Evolutionary conservation across 1,140 invertebrate genomes (phyloP).

Genomic region (Achroia grisella): DNA sequence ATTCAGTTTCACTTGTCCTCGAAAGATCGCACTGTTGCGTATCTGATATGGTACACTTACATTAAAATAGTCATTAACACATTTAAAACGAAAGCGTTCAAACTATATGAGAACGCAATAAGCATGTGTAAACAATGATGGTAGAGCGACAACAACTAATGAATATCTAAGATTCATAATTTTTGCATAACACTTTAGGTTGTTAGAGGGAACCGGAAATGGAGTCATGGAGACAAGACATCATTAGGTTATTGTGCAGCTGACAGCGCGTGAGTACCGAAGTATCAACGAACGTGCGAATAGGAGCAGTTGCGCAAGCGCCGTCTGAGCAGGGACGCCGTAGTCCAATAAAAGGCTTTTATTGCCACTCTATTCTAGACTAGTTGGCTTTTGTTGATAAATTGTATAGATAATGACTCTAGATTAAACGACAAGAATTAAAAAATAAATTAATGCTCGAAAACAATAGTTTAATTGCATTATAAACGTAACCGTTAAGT

Average conservation of each 20-base stretch:
- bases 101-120: conserved; percentile 15
- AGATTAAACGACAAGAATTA: neutral
- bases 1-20: conserved; percentile 3
- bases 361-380: conserved; percentile 22
- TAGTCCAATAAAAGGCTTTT: conserved; percentile 24
- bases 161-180: conserved; percentile 19
- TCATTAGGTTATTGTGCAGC: conserved; percentile 1
- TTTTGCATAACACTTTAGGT: conserved; percentile 30
- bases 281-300: conserved; percentile 14
- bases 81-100: conserved; percentile 12
- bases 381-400: conserved; percentile 21
- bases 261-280: conserved; percentile 6
- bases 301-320: conserved; percentile 52
- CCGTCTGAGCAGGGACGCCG: conserved; percentile 6
- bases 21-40: conserved; percentile 6
- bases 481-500: no score
- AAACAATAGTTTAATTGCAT: no score
- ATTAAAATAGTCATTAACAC: conserved; percentile 1
- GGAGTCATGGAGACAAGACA: conserved; percentile 1
- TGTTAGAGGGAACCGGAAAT: conserved; percentile 4
- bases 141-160: conserved; percentile 13
- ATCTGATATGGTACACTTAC: neutral
- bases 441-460: neutral
- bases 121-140: conserved; percentile 16
- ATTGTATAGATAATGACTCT: conserved; percentile 22